These are phyloP conservation scores for Paramisgurnus dabryanus DNA, from an alignment of 2,113 vertebrate genomes.

Conservation along the genomic window DNA sequence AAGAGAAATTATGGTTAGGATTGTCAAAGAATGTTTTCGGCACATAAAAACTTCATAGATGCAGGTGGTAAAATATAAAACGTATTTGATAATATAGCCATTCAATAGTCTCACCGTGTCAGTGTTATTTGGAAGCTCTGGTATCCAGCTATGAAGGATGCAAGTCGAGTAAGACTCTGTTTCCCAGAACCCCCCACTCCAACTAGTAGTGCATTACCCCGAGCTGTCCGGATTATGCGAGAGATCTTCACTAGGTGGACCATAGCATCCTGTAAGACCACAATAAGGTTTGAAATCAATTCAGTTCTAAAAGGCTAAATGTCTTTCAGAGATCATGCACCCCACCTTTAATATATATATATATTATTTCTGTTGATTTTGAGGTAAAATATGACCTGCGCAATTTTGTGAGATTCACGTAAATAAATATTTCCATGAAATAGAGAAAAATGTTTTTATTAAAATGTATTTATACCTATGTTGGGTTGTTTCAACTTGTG, in stretches of 20 bases:
- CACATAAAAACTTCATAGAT: background rate
- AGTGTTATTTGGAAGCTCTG: conserved; percentile 83
- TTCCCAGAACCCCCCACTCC: conserved; percentile 86
- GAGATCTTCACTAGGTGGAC: conserved; percentile 83
- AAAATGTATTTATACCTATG: too few species aligned
- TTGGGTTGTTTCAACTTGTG: too few species aligned
- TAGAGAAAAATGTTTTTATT: too few species aligned
- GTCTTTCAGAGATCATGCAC: too few species aligned
- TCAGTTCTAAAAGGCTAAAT: too few species aligned
- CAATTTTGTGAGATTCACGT: background rate
- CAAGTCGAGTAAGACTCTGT: conserved; percentile 81
- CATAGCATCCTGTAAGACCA: conserved; percentile 76
- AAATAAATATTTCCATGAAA: too few species aligned
- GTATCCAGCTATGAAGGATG: conserved; percentile 82
- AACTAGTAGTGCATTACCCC: conserved; percentile 82
- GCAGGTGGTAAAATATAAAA: too few species aligned
- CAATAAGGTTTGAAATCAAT: background rate
- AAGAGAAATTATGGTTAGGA: background rate
- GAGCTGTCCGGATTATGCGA: conserved; percentile 78
- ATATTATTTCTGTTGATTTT: background rate
- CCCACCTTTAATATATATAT: background rate
- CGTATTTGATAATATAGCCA: background rate
- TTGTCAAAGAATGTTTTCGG: background rate
- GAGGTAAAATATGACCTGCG: background rate
- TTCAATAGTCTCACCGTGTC: conserved; percentile 70